Percentiles rank a stretch among this genome's conserved stretches.
Evolutionary conservation across 1,140 invertebrate species (phyloP).

Genomic region (Bombus picipes): DNA sequence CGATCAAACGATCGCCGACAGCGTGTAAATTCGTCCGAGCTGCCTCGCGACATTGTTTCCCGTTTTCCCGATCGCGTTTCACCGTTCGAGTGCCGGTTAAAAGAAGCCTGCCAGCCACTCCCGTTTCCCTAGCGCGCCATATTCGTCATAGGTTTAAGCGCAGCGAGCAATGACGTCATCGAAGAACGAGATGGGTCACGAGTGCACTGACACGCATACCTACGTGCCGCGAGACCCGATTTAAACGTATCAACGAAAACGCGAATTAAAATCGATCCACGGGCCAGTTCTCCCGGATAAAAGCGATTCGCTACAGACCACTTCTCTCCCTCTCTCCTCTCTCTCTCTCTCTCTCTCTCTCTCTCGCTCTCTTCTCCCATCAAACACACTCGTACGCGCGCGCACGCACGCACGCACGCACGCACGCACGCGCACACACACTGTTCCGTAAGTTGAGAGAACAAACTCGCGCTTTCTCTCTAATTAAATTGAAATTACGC

Average conservation of each 20-base stretch:
- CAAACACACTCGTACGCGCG: rapidly evolving
- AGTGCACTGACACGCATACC: constrained; percentile 52
- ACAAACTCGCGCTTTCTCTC: constrained; percentile 11
- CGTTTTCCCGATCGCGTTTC: neutral
- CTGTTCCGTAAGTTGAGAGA: neutral
- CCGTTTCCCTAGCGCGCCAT: constrained; percentile 44
- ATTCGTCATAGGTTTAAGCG: constrained; percentile 53
- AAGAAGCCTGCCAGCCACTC: constrained; percentile 39
- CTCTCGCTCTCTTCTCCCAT: neutral
- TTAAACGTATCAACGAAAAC: constrained; percentile 47
- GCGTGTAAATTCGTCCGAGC: neutral
- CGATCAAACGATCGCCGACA: neutral
- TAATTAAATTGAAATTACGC: constrained; percentile 46
- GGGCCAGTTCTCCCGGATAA: neutral
- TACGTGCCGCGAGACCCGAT: constrained; percentile 46
- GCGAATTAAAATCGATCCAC: constrained; percentile 44
- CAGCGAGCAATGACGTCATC: constrained; percentile 51
- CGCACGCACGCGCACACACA: no score
- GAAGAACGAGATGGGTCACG: constrained; percentile 51
- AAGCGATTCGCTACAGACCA: neutral
- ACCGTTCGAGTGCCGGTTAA: neutral
- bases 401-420: rapidly evolving
- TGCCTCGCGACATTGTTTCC: neutral
- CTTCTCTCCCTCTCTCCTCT: neutral
- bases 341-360: neutral